Percentiles rank a stretch among this genome's conserved stretches.
Conservation (phyloP, 1,140 invertebrate genomes). For the Aradophagus sp. region DNA sequence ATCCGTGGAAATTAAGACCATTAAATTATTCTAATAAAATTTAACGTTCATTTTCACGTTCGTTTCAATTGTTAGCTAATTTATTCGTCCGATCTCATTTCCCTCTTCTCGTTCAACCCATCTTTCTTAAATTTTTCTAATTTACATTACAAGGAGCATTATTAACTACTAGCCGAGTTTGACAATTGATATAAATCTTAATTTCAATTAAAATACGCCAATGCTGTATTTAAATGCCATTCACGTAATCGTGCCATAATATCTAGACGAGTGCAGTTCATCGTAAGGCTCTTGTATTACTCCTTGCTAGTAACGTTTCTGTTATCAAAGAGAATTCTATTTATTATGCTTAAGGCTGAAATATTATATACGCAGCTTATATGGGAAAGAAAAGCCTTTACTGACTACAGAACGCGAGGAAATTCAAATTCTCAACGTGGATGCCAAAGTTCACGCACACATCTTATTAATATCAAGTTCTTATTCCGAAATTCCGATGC, state of each 20-base stretch:
- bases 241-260: slow-evolving; percentile 17
- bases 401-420: neutral
- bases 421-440: slow-evolving; percentile 8
- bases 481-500: slow-evolving; percentile 1
- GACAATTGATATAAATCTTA: slow-evolving; percentile 21
- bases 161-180: slow-evolving; percentile 5
- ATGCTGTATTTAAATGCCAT: slow-evolving; percentile 8
- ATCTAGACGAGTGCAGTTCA: slow-evolving; percentile 28
- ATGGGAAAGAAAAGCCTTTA: slow-evolving; percentile 13
- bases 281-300: slow-evolving; percentile 5
- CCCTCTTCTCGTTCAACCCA: too few relatives aligned
- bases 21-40: slow-evolving; percentile 36
- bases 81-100: slow-evolving; percentile 13
- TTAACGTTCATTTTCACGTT: slow-evolving; percentile 24
- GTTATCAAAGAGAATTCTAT: slow-evolving; percentile 32
- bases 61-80: slow-evolving; percentile 11
- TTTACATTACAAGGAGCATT: slow-evolving; percentile 17
- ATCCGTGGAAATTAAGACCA: slow-evolving; percentile 19
- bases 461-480: slow-evolving; percentile 12
- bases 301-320: slow-evolving; percentile 15
- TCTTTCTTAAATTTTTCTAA: too few relatives aligned
- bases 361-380: slow-evolving; percentile 18
- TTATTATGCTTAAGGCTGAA: slow-evolving; percentile 22
- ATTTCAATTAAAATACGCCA: slow-evolving; percentile 19
- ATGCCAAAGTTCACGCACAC: neutral